Conservation (phyloP, 2,888 invertebrate species). For the Orchesella flavescens region DNA sequence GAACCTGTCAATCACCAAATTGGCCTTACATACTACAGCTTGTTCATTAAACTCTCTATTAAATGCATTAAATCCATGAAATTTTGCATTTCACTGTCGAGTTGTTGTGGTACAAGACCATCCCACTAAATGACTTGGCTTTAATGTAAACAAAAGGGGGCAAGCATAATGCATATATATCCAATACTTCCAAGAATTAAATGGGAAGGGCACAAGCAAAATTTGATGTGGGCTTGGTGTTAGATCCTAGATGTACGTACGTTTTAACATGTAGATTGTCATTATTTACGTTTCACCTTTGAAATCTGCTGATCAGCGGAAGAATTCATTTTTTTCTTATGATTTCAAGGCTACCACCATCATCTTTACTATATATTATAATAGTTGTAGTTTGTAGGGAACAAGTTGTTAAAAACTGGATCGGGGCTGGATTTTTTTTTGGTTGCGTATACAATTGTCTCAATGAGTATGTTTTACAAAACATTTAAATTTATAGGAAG, state of each 20-base stretch:
- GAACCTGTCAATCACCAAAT: constrained; percentile 9
- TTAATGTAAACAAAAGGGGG: background rate
- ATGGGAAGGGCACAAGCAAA: no score
- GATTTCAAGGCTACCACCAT: no score
- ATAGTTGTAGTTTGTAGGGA: no score
- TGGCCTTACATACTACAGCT: background rate
- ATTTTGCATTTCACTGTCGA: background rate
- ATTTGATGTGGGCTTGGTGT: background rate
- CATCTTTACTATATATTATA: no score
- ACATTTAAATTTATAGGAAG: no score
- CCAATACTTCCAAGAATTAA: no score
- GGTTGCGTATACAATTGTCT: background rate
- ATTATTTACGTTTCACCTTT: no score
- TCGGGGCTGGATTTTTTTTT: background rate
- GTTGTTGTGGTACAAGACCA: background rate
- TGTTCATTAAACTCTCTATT: no score
- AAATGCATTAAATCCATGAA: background rate
- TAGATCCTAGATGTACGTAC: no score
- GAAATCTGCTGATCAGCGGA: no score
- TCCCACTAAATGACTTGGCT: background rate
- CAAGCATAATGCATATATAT: background rate
- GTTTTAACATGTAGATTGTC: no score
- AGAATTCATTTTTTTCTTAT: no score
- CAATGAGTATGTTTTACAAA: background rate
- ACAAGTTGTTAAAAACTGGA: background rate